A percentile compares a stretch with the other conserved stretches of the same genome.
These are phyloP conservation scores for Macquaria ambigua DNA, from an alignment of 2,113 vertebrate species.

Conservation along the genomic window DNA sequence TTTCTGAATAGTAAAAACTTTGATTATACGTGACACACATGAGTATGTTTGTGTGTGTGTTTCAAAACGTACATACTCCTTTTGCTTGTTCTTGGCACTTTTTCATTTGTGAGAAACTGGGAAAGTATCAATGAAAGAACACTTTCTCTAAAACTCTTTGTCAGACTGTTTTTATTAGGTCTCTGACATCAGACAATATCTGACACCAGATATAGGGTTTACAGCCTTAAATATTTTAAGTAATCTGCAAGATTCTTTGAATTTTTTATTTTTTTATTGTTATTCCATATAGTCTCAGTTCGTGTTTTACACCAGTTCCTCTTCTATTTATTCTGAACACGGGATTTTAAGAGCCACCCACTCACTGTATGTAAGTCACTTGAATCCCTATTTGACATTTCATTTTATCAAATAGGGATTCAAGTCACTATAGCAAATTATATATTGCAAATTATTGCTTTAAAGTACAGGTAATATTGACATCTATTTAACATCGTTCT, in stretches of 20 bases:
- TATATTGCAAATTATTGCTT: neutral
- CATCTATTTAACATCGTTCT: neutral
- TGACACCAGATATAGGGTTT: neutral
- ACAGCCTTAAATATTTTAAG: neutral
- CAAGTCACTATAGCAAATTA: neutral
- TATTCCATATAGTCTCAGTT: neutral
- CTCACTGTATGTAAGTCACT: neutral
- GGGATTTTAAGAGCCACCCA: too few relatives aligned
- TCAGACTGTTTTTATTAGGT: constrained; percentile 6
- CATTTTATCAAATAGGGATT: too few relatives aligned
- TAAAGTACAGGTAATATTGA: neutral
- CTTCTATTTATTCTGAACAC: neutral
- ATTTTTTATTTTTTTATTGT: neutral
- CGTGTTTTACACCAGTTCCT: neutral
- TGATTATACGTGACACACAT: neutral
- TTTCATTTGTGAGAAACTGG: constrained; percentile 13
- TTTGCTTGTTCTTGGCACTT: constrained; percentile 26
- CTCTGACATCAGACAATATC: neutral
- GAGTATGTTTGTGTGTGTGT: neutral
- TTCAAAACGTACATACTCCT: neutral
- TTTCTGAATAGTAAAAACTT: constrained; percentile 3
- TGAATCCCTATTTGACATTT: neutral
- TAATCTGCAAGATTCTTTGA: neutral
- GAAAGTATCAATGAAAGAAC: constrained; percentile 11
- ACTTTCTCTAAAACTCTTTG: neutral